Evolutionary conservation across 2,888 invertebrate species (phyloP), one percentile per base, ranked within the genome.

Genomic region (Allygus modestus): DNA sequence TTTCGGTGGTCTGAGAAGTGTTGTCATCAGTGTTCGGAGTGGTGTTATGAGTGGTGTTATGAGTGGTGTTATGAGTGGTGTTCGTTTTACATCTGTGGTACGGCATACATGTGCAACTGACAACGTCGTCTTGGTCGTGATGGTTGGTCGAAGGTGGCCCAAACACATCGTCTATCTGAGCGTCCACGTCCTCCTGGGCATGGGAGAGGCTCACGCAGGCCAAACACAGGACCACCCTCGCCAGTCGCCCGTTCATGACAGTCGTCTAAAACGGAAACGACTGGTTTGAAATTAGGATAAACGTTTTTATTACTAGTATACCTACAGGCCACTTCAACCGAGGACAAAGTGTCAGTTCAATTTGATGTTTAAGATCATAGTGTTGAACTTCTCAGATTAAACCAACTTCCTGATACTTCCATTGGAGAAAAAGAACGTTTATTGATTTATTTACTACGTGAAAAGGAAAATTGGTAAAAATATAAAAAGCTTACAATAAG

Each of bases 31-130:
- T 2, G 9, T 20, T 41, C 23, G n/a, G n/a, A n/a, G 71, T 15
- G 11, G 17, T n/a, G 33, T 33, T 43, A 15, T 23, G 4, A 12
- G 23, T 17, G 7, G 58, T 9, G n/a, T n/a, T n/a, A n/a, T n/a
- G n/a, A n/a, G n/a, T n/a, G 7, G 31, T 15, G 65, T 65, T 12
- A 0, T 65, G 12, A 17, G 75, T 26, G 0, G 23, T 28, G 43
- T 77, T 41, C 17, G 26, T 26, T n/a, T 28, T 77, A 23, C 75
- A 77, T 1, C 2, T 15, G 75, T 77, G 37, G 75, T 37, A 77
- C 9, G 75, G 75, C 43, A 77, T 26, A 28, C 75, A 77, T 0
- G 33, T 41, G 46, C 75, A 71, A 20, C 41, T 41, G n/a, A 20
- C 71, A 4, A 20, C 0, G 41, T 69, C 31, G 9, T 26, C 31